Evolutionary conservation across 2,888 invertebrate species (phyloP), one percentile per base, ranked within the genome.

Genomic region (Acrocera orbiculus): DNA sequence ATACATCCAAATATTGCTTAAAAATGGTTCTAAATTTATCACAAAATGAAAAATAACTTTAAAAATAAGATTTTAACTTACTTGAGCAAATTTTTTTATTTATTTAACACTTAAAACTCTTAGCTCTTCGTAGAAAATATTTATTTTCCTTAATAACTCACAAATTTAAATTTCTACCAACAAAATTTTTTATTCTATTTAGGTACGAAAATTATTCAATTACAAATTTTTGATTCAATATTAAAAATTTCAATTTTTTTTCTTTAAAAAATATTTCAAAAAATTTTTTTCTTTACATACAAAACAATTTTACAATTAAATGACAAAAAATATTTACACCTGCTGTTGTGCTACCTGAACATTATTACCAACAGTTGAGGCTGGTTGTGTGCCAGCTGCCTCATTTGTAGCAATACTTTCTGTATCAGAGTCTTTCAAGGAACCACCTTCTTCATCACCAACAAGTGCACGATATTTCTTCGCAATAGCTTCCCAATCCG

Each of bases 401-500:
- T 36, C 40, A 11, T 34, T 22, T 15, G 37, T 37, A 5, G 35
- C 34, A 27, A 40, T 34, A 30, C 43, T 44, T 33, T 61, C 61
- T 16, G 52, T 55, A 37, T 60, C 58, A 4, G 56, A 57, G 20
- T 61, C 61, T 45, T 56, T 58, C 4, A 59, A 42, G 2, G 61
- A 60, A 9, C 54, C 53, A 3, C 53, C 64, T 14, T 67, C 65
- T 38, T 73, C 73, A 39, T 70, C 67, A 63, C 77, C 76, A 42
- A 73, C 67, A 8, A 87, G 63, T 0, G 79, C 77, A 14, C 85
- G 67, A 55, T 89, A 90, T 53, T 86, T 87, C 62, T 81, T 81
- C 15, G 87, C 80, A 37, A 89, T 87, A 3, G 76, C 67, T 49
- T 85, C 83, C 89, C 89, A 90, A 55, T 90, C 87, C 3, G 83